Evolutionary conservation across 2,797 vertebrate species (phyloP).

Genomic region (Halcyon badia): DNA sequence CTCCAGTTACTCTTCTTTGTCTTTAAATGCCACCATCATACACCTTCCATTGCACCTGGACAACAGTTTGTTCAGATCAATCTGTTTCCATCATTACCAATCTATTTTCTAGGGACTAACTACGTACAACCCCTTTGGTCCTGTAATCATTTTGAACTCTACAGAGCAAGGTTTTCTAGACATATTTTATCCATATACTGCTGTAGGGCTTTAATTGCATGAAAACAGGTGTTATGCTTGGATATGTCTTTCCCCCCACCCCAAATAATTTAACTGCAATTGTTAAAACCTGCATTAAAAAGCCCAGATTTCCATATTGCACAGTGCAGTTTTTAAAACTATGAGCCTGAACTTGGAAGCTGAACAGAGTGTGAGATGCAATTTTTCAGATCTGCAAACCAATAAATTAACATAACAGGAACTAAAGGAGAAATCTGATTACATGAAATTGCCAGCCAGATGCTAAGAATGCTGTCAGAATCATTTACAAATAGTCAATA

Average conservation of each 20-base stretch:
- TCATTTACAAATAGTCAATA: neutral
- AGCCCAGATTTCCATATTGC: constrained; percentile 39
- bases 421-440: constrained; percentile 59
- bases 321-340: neutral
- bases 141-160: constrained; percentile 24
- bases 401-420: constrained; percentile 61
- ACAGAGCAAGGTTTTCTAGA: neutral
- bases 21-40: neutral
- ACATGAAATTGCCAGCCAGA: constrained; percentile 58
- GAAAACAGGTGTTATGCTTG: constrained; percentile 48
- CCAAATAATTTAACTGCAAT: constrained; percentile 54
- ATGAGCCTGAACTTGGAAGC: constrained; percentile 33
- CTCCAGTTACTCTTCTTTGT: neutral
- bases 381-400: constrained; percentile 35
- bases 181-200: constrained; percentile 10
- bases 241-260: neutral
- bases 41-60: neutral
- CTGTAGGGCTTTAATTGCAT: constrained; percentile 50
- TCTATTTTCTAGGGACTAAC: neutral
- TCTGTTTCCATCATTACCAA: neutral
- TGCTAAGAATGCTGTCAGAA: constrained; percentile 12
- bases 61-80: neutral
- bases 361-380: constrained; percentile 41
- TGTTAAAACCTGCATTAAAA: constrained; percentile 52
- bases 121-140: constrained; percentile 1